Percentiles rank a stretch among this genome's conserved stretches.
Evolutionary conservation across 2,113 vertebrate genomes (phyloP).

Genomic region (Catharus fuscescens): DNA sequence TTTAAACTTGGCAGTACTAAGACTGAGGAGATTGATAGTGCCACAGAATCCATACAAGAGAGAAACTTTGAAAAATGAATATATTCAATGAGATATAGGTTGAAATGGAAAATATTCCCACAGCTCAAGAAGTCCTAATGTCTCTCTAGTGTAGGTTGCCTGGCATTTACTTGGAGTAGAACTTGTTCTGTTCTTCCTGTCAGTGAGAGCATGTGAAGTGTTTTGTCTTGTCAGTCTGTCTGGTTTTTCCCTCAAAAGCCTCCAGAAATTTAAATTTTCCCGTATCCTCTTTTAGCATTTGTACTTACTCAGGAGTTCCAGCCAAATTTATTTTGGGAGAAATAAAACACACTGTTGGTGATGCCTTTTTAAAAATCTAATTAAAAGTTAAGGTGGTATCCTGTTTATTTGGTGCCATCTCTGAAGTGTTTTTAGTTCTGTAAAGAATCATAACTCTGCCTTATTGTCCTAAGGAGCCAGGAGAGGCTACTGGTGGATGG

Average conservation of each 20-base stretch:
- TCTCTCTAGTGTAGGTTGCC: not conserved
- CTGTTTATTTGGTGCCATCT: not conserved
- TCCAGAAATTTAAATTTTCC: not conserved
- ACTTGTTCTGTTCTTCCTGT: not conserved
- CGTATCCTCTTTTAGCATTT: not conserved
- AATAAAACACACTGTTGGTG: not conserved
- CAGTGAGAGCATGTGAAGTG: not conserved
- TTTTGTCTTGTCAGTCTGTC: not conserved
- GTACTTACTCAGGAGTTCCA: not conserved
- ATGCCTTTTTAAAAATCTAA: not conserved
- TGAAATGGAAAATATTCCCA: not conserved
- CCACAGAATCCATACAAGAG: not conserved
- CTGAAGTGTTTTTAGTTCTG: not conserved
- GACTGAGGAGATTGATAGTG: not conserved
- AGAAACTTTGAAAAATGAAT: not conserved
- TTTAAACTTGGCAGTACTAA: not conserved
- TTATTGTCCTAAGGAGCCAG: not conserved
- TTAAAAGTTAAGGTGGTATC: not conserved
- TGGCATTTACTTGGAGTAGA: conserved; percentile 6
- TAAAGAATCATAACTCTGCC: not conserved
- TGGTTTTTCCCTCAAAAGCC: not conserved
- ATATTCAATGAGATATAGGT: not conserved
- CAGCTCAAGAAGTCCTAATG: not conserved
- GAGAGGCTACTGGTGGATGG: not conserved
- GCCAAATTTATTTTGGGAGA: conserved; percentile 7